These are phyloP conservation scores for Drosophila percnosoma DNA, from an alignment of 2,888 invertebrate genomes.

Conservation along the genomic window DNA sequence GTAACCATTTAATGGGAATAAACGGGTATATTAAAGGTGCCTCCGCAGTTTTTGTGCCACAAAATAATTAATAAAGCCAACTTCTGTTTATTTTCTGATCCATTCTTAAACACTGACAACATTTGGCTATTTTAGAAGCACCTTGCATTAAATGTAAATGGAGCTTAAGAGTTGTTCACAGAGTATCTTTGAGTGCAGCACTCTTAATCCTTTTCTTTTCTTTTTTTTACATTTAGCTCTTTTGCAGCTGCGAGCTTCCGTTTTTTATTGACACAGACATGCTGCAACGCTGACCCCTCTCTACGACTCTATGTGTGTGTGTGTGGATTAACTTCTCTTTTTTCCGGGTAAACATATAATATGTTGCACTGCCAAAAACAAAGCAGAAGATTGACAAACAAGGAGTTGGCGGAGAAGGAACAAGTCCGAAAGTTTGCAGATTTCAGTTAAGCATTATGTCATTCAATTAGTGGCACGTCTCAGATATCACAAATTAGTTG, in stretches of 20 bases:
- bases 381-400: not conserved
- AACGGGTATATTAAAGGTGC: not conserved
- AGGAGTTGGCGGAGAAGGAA: not conserved
- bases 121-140: not conserved
- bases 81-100: too few species aligned
- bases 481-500: constrained; percentile 44
- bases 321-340: constrained; percentile 19
- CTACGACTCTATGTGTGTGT: not conserved
- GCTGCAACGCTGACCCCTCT: constrained; percentile 23
- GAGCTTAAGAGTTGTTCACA: not conserved
- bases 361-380: constrained; percentile 11
- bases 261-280: constrained; percentile 41
- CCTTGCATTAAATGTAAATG: not conserved
- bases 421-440: not conserved
- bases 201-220: not conserved
- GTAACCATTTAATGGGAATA: not conserved
- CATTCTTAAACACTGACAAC: not conserved
- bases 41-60: not conserved
- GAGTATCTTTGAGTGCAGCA: constrained; percentile 13
- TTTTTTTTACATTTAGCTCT: constrained; percentile 11
- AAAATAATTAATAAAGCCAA: not conserved
- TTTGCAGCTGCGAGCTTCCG: constrained; percentile 50
- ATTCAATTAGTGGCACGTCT: constrained; percentile 47
- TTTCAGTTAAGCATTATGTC: constrained; percentile 32
- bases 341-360: constrained; percentile 31